Percentiles rank a stretch among this genome's conserved stretches.
Evolutionary conservation across 2,888 invertebrate species (phyloP).

Genomic region (Ceratothoa steindachneri): DNA sequence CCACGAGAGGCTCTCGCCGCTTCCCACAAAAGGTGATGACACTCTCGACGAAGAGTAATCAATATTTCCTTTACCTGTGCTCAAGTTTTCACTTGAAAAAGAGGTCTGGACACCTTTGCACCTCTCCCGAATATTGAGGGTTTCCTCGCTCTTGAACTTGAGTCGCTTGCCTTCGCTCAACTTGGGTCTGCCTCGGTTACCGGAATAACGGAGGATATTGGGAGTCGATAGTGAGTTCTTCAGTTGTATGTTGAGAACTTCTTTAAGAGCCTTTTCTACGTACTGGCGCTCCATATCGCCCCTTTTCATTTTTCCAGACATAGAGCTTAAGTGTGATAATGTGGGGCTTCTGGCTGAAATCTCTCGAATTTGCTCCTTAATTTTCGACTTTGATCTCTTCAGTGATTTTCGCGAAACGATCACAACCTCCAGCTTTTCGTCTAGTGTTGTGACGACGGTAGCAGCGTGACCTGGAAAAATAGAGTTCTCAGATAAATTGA

Average conservation of each 20-base stretch:
- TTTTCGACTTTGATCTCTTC: neutral
- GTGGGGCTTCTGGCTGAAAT: neutral
- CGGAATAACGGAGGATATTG: neutral
- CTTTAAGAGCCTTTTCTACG: neutral
- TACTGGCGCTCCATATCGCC: neutral
- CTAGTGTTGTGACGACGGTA: neutral
- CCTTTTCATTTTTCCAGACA: neutral
- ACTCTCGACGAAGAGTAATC: neutral
- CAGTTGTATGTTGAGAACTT: neutral
- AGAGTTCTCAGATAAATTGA: neutral
- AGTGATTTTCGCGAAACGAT: neutral
- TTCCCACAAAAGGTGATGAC: neutral
- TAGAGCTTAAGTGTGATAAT: neutral
- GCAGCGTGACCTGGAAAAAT: constrained; percentile 1
- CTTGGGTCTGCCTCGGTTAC: neutral
- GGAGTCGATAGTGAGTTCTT: neutral
- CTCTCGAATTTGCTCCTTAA: neutral
- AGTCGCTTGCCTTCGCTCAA: neutral
- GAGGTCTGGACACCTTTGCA: constrained; percentile 3
- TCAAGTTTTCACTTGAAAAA: neutral
- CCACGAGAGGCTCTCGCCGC: neutral
- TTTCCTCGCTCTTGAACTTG: constrained; percentile 2
- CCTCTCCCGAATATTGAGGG: neutral
- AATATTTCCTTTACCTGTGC: neutral
- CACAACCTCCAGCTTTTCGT: neutral